These are phyloP conservation scores for Paraescarpia echinospica DNA, from an alignment of 1,140 invertebrate species.

Conservation along the genomic window DNA sequence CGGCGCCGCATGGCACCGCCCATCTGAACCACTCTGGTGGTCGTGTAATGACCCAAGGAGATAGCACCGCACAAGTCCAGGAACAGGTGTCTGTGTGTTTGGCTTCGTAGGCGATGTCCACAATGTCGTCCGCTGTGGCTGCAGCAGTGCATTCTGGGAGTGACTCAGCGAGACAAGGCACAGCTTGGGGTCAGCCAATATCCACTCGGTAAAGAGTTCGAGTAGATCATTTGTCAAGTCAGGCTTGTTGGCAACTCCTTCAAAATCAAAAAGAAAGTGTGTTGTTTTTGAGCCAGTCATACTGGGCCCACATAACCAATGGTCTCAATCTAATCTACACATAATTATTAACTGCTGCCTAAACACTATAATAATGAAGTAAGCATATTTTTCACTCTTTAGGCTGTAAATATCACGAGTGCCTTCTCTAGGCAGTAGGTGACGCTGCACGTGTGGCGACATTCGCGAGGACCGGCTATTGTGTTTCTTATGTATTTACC, in stretches of 20 bases:
- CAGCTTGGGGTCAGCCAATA: conserved; percentile 16
- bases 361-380: not conserved
- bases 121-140: conserved; percentile 11
- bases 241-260: conserved; percentile 1
- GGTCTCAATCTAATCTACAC: too few relatives aligned
- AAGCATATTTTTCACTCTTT: conserved; percentile 6
- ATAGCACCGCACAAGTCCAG: conserved; percentile 23
- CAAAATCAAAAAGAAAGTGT: conserved; percentile 2
- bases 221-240: conserved; percentile 18
- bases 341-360: too few relatives aligned
- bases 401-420: too few relatives aligned
- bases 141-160: conserved; percentile 23
- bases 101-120: conserved; percentile 30
- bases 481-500: too few relatives aligned
- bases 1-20: not conserved
- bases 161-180: conserved; percentile 23
- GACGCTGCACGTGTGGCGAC: too few relatives aligned
- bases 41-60: conserved; percentile 9
- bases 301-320: not conserved
- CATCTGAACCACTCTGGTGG: not conserved
- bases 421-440: too few relatives aligned
- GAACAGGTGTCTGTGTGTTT: conserved; percentile 28
- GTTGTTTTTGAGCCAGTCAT: not conserved
- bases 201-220: conserved; percentile 24
- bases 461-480: too few relatives aligned